Conservation (phyloP, 2,113 vertebrate genomes). For the Macroglossus sobrinus region DNA sequence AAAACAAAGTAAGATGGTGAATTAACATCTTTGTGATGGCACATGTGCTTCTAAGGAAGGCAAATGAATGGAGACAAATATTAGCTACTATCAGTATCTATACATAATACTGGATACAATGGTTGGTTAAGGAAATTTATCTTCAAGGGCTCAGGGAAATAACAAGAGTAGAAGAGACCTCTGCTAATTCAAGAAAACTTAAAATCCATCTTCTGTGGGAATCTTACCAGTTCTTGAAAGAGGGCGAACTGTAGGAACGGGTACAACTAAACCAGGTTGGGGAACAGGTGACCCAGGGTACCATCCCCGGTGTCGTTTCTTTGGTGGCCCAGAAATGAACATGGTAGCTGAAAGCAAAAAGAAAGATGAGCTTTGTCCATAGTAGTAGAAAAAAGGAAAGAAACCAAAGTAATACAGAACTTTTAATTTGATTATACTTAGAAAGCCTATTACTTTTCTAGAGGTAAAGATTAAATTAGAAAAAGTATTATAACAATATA, state of each 20-base stretch:
- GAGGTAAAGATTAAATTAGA: background rate
- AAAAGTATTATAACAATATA: background rate
- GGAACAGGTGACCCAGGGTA: conserved; percentile 88
- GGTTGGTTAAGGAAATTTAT: conserved; percentile 1
- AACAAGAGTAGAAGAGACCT: background rate
- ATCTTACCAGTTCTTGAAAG: conserved; percentile 85
- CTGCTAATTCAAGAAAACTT: background rate
- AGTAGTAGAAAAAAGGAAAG: conserved; percentile 45
- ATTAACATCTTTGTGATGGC: background rate
- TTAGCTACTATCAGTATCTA: background rate
- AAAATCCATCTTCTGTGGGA: background rate
- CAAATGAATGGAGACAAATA: background rate
- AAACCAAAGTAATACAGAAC: background rate
- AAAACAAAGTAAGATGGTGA: background rate
- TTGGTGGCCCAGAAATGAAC: conserved; percentile 93
- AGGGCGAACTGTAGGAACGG: conserved; percentile 90
- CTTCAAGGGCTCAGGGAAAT: background rate
- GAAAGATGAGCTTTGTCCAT: background rate
- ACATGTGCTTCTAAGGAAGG: background rate
- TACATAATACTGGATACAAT: background rate
- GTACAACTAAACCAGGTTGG: conserved; percentile 84
- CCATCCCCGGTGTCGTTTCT: conserved; percentile 98
- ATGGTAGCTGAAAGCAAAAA: conserved; percentile 83
- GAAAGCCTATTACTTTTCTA: background rate
- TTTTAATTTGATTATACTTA: background rate